Conservation (phyloP, 92 coral and sea anemone species). For the Desmophyllum pertusum region DNA sequence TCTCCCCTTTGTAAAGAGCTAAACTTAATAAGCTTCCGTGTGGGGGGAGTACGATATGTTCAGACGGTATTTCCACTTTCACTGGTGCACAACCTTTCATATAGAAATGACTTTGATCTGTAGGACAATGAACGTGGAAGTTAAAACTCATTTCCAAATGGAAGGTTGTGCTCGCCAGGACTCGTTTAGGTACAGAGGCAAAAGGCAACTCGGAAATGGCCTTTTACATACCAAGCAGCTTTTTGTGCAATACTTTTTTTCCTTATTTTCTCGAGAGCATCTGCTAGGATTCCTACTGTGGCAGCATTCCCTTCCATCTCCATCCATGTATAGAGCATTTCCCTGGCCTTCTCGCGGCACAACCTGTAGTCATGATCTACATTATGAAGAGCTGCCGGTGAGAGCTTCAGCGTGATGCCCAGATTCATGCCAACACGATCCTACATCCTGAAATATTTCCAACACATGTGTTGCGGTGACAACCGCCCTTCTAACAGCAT, state of each 20-base stretch:
- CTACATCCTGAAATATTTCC: not conserved
- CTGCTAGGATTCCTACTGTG: not conserved
- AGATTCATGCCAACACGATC: not conserved
- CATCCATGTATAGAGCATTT: not conserved
- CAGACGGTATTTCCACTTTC: too few relatives aligned
- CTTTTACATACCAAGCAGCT: not conserved
- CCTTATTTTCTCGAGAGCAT: not conserved
- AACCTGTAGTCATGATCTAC: not conserved
- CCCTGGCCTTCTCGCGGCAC: not conserved
- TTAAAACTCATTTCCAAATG: too few relatives aligned
- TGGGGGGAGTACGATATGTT: too few relatives aligned
- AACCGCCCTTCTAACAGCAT: not conserved
- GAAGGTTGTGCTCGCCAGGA: too few relatives aligned
- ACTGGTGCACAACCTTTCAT: too few relatives aligned
- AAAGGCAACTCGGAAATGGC: too few relatives aligned
- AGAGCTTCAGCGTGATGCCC: not conserved
- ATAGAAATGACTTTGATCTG: too few relatives aligned
- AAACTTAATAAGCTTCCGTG: too few relatives aligned
- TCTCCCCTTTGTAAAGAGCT: too few relatives aligned
- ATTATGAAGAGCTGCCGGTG: not conserved
- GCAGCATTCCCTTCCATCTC: not conserved
- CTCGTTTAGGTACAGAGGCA: too few relatives aligned
- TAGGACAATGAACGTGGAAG: too few relatives aligned
- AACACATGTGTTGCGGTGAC: not conserved
- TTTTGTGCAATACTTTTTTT: not conserved